Conservation (phyloP, 2,888 invertebrate species). For the Oscheius sp. region DNA sequence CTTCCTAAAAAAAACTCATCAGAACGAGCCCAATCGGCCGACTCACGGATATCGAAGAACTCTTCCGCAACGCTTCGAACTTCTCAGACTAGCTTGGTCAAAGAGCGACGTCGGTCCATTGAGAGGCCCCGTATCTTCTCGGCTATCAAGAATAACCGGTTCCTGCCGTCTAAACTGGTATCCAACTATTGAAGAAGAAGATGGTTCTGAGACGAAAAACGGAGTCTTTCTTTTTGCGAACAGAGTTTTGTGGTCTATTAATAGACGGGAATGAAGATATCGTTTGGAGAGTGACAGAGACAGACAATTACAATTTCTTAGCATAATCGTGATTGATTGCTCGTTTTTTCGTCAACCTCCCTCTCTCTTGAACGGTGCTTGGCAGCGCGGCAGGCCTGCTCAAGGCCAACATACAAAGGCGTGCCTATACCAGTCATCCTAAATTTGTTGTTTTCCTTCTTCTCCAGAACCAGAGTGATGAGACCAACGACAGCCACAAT, state of each 20-base stretch:
- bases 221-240: slow-evolving; percentile 16
- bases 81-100: slow-evolving; percentile 39
- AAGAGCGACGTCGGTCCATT: slow-evolving; percentile 59
- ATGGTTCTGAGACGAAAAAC: background rate
- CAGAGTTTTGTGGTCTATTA: no score
- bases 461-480: background rate
- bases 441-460: slow-evolving; percentile 13
- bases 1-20: slow-evolving; percentile 27
- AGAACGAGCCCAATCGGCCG: slow-evolving; percentile 67
- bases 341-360: background rate
- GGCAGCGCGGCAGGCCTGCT: slow-evolving; percentile 19
- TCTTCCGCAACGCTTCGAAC: slow-evolving; percentile 13
- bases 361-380: slow-evolving; percentile 12
- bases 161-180: slow-evolving; percentile 30
- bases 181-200: slow-evolving; percentile 27
- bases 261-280: no score
- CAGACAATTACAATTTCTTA: background rate
- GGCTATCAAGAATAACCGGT: slow-evolving; percentile 53
- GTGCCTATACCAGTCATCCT: slow-evolving; percentile 20
- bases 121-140: slow-evolving; percentile 56
- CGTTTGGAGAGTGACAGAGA: no score
- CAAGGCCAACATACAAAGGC: slow-evolving; percentile 24
- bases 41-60: slow-evolving; percentile 53
- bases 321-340: slow-evolving; percentile 17
- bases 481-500: slow-evolving; percentile 10